Conservation (phyloP, 2,888 invertebrate genomes). For the Tipula lateralis region DNA sequence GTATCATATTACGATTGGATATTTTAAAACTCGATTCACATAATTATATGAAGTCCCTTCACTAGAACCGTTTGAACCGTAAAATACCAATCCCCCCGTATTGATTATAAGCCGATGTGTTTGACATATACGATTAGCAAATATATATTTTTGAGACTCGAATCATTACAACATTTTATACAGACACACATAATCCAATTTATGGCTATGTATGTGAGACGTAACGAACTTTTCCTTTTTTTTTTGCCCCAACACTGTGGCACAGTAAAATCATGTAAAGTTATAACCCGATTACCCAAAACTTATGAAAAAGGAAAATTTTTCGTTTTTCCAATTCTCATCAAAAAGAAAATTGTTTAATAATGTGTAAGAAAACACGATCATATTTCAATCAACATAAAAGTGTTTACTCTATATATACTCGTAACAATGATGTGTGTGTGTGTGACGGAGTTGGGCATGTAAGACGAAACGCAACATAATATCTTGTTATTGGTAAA, state of each 20-base stretch:
- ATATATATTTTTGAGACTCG: not conserved
- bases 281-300: not conserved
- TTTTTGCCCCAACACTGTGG: not conserved
- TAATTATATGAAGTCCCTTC: not conserved
- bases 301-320: not conserved
- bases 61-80: not conserved
- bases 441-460: not conserved
- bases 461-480: conserved; percentile 3
- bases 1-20: not conserved
- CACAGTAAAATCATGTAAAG: not conserved
- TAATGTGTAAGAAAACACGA: not conserved
- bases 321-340: not conserved
- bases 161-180: not conserved
- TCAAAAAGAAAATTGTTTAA: not conserved
- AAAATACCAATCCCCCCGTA: not conserved
- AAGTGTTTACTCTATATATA: not conserved
- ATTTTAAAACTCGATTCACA: not conserved
- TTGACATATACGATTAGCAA: not conserved
- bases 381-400: conserved; percentile 19
- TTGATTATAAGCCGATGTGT: not conserved
- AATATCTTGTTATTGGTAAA: not conserved
- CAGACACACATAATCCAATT: not conserved
- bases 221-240: not conserved
- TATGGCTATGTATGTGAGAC: not conserved
- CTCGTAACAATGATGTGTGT: not conserved